Evolutionary conservation across 1,140 invertebrate genomes (phyloP).

Genomic region (Coelopa frigida): DNA sequence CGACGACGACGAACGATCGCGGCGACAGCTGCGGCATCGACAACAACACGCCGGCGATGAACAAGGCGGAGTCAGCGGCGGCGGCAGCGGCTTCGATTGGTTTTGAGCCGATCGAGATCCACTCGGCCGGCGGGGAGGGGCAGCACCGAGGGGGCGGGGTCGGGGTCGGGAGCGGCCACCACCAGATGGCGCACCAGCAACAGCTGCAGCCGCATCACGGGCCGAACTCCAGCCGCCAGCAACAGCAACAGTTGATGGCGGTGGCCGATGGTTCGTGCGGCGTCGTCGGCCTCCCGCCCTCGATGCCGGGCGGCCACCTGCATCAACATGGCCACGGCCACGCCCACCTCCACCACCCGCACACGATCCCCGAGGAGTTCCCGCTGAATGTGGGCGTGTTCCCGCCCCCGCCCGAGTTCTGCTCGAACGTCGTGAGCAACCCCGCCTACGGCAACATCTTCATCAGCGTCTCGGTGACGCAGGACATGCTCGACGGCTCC

Average conservation of each 20-base stretch:
- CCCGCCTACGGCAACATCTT: slow-evolving; percentile 64
- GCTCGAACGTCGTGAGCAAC: slow-evolving; percentile 49
- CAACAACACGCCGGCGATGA: slow-evolving; percentile 44
- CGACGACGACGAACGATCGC: slow-evolving; percentile 64
- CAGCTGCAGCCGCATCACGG: slow-evolving; percentile 17
- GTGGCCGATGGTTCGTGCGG: slow-evolving; percentile 38
- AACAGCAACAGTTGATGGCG: slow-evolving; percentile 32
- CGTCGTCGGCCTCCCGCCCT: slow-evolving; percentile 38
- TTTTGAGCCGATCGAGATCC: slow-evolving; percentile 62
- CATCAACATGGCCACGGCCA: slow-evolving; percentile 14
- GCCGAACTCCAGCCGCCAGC: slow-evolving; percentile 21
- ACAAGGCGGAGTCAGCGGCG: slow-evolving; percentile 41
- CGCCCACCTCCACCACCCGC: slow-evolving; percentile 16
- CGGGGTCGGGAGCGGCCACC: slow-evolving; percentile 7
- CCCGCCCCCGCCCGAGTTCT: slow-evolving; percentile 59
- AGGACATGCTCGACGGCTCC: slow-evolving; percentile 52
- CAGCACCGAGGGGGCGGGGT: slow-evolving; percentile 30
- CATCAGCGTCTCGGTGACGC: slow-evolving; percentile 64
- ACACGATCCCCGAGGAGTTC: slow-evolving; percentile 37
- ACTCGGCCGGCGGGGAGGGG: slow-evolving; percentile 70
- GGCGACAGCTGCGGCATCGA: slow-evolving; percentile 56
- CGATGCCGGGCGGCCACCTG: slow-evolving; percentile 24
- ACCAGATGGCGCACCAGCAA: slow-evolving; percentile 25
- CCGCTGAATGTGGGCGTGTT: slow-evolving; percentile 49
- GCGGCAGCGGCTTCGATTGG: no score